A percentile compares a stretch with the other conserved stretches of the same genome.
Evolutionary conservation across 2,888 invertebrate species (phyloP).

Genomic region (Eilema sororculum): DNA sequence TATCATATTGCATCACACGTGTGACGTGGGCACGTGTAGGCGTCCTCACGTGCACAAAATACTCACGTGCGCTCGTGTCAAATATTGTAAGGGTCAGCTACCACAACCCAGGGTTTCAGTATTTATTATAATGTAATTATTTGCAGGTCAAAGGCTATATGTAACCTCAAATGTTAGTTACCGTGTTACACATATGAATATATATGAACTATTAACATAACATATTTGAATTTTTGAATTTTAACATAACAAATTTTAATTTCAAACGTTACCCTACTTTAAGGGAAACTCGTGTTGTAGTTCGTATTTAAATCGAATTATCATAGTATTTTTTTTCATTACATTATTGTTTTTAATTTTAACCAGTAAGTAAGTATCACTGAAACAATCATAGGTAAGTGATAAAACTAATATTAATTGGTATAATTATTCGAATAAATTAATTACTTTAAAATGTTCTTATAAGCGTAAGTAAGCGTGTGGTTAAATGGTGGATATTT

Average conservation of each 20-base stretch:
- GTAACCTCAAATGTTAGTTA: background rate
- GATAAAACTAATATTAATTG: background rate
- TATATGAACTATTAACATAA: background rate
- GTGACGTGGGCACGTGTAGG: background rate
- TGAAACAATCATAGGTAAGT: background rate
- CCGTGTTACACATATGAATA: background rate
- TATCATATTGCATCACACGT: background rate
- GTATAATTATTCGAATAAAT: too few relatives aligned
- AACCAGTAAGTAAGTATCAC: background rate
- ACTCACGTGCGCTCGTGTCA: background rate
- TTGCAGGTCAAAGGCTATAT: background rate
- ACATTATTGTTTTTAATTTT: background rate
- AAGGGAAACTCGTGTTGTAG: background rate
- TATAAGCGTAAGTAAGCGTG: background rate
- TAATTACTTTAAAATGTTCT: too few relatives aligned
- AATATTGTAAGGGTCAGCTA: background rate
- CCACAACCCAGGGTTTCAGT: background rate
- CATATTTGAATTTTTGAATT: slow-evolving; percentile 4
- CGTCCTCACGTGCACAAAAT: background rate
- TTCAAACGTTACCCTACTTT: background rate
- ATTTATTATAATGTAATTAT: slow-evolving; percentile 3
- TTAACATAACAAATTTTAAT: background rate
- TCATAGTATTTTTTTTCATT: background rate
- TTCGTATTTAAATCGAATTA: background rate
- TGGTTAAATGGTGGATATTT: background rate